Conservation (phyloP, 2,888 invertebrate species). For the Oxytorus armatus region DNA sequence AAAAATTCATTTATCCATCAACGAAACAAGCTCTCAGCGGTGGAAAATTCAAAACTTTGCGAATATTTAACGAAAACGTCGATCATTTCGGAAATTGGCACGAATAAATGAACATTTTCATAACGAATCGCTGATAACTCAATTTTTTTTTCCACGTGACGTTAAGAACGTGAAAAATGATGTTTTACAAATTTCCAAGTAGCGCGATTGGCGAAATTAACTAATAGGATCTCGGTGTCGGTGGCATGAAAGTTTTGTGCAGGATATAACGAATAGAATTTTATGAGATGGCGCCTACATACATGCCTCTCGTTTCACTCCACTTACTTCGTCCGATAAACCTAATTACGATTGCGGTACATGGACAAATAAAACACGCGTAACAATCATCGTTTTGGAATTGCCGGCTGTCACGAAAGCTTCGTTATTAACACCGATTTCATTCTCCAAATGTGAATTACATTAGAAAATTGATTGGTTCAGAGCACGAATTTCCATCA, state of each 20-base stretch:
- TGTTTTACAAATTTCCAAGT: too few species aligned
- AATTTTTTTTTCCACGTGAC: too few species aligned
- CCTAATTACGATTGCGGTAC: conserved; percentile 57
- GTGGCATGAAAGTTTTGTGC: conserved; percentile 36
- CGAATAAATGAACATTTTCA: too few species aligned
- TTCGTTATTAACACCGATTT: conserved; percentile 13
- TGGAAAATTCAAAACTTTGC: too few species aligned
- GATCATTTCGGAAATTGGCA: too few species aligned
- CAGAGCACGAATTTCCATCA: not conserved
- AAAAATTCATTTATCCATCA: too few species aligned
- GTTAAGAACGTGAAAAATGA: too few species aligned
- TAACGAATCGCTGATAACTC: too few species aligned
- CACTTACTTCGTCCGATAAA: conserved; percentile 66
- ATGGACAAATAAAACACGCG: conserved; percentile 34
- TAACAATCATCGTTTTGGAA: conserved; percentile 36
- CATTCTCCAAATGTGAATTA: not conserved
- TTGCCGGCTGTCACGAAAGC: conserved; percentile 34
- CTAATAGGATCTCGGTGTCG: conserved; percentile 11
- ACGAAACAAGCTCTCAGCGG: too few species aligned
- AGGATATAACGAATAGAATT: conserved; percentile 38
- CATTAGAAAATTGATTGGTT: not conserved
- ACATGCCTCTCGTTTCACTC: conserved; percentile 60
- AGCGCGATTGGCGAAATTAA: too few species aligned
- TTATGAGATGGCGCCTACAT: conserved; percentile 13
- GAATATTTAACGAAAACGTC: too few species aligned